These are phyloP conservation scores for Brachionus sp. DNA, from an alignment of 1,140 invertebrate species.

Conservation along the genomic window DNA sequence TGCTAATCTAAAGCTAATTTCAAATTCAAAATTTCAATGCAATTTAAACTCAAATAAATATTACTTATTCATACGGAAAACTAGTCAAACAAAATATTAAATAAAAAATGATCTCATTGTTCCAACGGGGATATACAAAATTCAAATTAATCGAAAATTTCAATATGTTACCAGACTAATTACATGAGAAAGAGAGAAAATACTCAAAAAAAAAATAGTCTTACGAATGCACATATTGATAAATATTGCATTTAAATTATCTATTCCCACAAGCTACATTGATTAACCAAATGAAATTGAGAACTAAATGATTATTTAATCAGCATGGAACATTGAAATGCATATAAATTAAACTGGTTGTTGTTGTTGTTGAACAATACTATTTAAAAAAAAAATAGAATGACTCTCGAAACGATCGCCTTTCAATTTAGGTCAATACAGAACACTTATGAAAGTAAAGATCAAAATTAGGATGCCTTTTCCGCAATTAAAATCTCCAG, in stretches of 20 bases:
- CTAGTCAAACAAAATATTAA: background rate
- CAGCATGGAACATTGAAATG: background rate
- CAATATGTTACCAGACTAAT: background rate
- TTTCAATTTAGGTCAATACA: background rate
- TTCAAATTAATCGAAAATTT: background rate
- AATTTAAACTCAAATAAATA: background rate
- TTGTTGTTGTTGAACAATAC: background rate
- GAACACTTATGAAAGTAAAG: background rate
- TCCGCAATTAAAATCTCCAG: background rate
- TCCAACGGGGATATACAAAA: background rate
- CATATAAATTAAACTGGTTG: background rate
- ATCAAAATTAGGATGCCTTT: background rate
- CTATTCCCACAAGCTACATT: background rate
- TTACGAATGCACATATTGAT: background rate
- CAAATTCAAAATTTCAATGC: background rate
- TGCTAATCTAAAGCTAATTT: background rate
- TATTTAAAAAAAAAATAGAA: background rate
- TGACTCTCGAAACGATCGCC: background rate
- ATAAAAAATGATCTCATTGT: background rate
- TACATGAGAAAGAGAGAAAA: background rate
- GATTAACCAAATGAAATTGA: background rate
- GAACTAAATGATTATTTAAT: background rate
- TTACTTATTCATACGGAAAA: background rate
- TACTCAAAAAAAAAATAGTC: background rate
- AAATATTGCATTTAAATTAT: background rate